A percentile compares a stretch with the other conserved stretches of the same genome.
phyloP scores from a whole-genome alignment of 2,888 invertebrate genomes.

The Meganola albula region DNA sequence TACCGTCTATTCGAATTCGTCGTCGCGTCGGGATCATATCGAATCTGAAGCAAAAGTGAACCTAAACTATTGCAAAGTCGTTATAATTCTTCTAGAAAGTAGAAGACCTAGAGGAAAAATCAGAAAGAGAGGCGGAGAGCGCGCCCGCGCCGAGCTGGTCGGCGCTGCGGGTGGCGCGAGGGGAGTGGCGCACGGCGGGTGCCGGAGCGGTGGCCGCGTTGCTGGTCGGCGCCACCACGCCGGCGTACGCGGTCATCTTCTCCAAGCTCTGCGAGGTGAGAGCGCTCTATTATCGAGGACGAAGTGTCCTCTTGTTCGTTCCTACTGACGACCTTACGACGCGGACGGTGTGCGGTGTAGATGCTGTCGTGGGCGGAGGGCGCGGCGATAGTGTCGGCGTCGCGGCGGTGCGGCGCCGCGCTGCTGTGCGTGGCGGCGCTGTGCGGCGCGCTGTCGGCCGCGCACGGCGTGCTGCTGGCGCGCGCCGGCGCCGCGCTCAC shows the following conservation, averaged over 20 bases:
- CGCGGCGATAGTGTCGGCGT: conserved; percentile 75
- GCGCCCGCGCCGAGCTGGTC: no score
- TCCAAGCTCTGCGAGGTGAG: conserved; percentile 81
- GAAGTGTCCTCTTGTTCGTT: no score
- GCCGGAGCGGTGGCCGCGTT: conserved; percentile 77
- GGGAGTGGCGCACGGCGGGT: conserved; percentile 80
- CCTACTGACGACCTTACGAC: no score
- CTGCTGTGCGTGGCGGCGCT: conserved; percentile 80
- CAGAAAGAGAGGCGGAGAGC: no score
- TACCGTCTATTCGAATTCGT: no score
- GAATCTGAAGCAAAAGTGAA: no score
- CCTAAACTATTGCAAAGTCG: no score
- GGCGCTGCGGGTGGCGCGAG: conserved; percentile 75
- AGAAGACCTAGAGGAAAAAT: conserved; percentile 22
- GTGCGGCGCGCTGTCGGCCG: conserved; percentile 81
- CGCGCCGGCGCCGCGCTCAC: conserved; percentile 86
- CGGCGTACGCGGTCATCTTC: conserved; percentile 81
- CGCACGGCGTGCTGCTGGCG: conserved; percentile 84
- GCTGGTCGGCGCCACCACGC: conserved; percentile 82
- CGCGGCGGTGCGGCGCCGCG: conserved; percentile 78
- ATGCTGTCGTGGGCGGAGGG: no score
- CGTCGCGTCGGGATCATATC: no score
- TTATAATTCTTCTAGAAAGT: no score
- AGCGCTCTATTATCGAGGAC: no score
- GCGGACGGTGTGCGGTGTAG: no score